A percentile compares a stretch with the other conserved stretches of the same genome.
These are phyloP conservation scores for Adineta ricciae DNA, from an alignment of 2,888 invertebrate genomes.

Conservation along the genomic window DNA sequence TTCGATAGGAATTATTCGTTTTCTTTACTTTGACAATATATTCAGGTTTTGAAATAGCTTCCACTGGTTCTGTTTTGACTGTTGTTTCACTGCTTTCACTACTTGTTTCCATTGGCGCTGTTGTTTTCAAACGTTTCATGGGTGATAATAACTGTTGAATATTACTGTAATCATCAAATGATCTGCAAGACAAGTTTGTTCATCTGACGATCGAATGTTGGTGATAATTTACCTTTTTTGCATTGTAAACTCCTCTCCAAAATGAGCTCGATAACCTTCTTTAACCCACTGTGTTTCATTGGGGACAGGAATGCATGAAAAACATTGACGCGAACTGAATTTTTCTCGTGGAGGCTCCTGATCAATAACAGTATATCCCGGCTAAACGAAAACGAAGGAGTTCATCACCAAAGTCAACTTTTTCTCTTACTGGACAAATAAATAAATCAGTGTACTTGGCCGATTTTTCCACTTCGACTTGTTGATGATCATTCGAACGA, in stretches of 20 bases:
- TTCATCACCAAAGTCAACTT: no score
- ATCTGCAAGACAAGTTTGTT: no score
- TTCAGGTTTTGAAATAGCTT: background rate
- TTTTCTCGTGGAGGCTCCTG: background rate
- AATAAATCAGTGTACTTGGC: background rate
- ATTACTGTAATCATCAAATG: background rate
- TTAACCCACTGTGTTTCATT: background rate
- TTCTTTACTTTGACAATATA: background rate
- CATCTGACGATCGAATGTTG: no score
- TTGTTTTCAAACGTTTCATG: background rate
- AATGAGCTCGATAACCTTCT: background rate
- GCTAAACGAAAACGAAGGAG: background rate
- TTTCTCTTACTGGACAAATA: background rate
- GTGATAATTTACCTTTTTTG: background rate
- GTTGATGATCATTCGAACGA: background rate
- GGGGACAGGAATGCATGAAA: background rate
- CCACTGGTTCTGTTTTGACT: background rate
- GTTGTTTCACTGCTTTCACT: background rate
- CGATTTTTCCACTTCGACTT: background rate
- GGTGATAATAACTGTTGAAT: background rate
- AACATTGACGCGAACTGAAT: background rate
- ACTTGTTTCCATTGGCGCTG: background rate
- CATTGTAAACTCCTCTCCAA: background rate
- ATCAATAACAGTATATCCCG: background rate
- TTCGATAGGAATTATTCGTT: background rate